These are phyloP conservation scores for Tachina fera DNA, from an alignment of 2,888 invertebrate species.

Conservation along the genomic window DNA sequence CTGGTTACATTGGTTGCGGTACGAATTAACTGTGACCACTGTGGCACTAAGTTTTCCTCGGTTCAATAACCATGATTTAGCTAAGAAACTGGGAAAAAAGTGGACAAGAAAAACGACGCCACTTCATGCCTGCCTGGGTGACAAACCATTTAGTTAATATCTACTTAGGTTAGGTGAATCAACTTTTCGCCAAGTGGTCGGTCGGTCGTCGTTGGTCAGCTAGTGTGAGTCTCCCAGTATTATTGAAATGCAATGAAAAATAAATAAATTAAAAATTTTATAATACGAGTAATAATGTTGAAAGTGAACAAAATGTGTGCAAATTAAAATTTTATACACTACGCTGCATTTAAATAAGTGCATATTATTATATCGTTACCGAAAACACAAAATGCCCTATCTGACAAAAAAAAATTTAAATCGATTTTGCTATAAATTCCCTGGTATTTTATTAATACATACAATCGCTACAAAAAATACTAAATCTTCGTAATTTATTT, in stretches of 20 bases:
- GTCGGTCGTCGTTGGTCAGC: neutral
- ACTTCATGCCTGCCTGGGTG: constrained; percentile 41
- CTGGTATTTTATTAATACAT: no score
- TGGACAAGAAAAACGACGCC: constrained; percentile 50
- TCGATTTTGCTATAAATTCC: no score
- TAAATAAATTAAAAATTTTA: constrained; percentile 39
- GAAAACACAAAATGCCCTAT: no score
- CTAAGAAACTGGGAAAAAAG: constrained; percentile 27
- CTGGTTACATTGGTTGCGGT: neutral
- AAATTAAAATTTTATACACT: constrained; percentile 4
- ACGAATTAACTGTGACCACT: constrained; percentile 41
- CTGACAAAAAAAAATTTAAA: no score
- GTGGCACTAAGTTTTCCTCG: constrained; percentile 51
- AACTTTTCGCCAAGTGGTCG: constrained; percentile 55
- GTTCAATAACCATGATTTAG: constrained; percentile 67
- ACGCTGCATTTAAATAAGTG: neutral
- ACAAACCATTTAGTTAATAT: constrained; percentile 54
- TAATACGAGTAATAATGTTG: neutral
- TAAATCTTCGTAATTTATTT: no score
- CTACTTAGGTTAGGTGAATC: constrained; percentile 54
- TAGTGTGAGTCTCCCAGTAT: neutral
- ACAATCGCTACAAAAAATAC: no score
- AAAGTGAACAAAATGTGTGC: neutral
- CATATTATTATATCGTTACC: neutral
- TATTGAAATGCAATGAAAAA: constrained; percentile 23